Conservation (phyloP, 1,140 invertebrate species). For the Sarcophaga peregrina region DNA sequence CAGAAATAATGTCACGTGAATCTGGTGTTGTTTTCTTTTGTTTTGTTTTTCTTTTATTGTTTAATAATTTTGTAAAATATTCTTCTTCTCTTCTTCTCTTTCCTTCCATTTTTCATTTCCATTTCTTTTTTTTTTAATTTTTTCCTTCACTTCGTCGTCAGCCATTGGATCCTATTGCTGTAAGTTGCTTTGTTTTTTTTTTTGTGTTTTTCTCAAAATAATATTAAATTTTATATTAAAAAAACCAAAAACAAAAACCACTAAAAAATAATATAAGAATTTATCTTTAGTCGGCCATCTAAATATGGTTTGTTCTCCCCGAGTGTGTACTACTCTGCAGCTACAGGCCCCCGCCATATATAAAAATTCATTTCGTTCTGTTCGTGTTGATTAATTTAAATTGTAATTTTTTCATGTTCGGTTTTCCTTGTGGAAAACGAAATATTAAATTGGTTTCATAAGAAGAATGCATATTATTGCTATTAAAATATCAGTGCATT, state of each 20-base stretch:
- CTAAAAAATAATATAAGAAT: neutral
- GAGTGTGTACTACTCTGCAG: too few species aligned
- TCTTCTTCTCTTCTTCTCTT: neutral
- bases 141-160: neutral
- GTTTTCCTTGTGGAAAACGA: conserved; percentile 31
- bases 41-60: too few species aligned
- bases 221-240: too few species aligned
- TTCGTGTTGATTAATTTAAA: conserved; percentile 44
- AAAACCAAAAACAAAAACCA: too few species aligned
- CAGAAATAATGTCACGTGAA: conserved; percentile 29
- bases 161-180: too few species aligned
- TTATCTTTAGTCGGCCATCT: conserved; percentile 33
- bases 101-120: neutral
- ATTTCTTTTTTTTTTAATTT: neutral
- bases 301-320: neutral
- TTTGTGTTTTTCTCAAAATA: too few species aligned
- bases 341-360: neutral
- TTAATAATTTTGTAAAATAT: too few species aligned
- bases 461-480: conserved; percentile 26
- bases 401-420: conserved; percentile 44
- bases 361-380: neutral
- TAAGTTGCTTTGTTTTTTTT: too few species aligned
- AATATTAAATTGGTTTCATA: conserved; percentile 30
- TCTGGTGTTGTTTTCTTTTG: neutral
- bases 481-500: neutral